These are phyloP conservation scores for Andrena cerasifolii DNA, from an alignment of 1,140 invertebrate genomes.

Conservation along the genomic window DNA sequence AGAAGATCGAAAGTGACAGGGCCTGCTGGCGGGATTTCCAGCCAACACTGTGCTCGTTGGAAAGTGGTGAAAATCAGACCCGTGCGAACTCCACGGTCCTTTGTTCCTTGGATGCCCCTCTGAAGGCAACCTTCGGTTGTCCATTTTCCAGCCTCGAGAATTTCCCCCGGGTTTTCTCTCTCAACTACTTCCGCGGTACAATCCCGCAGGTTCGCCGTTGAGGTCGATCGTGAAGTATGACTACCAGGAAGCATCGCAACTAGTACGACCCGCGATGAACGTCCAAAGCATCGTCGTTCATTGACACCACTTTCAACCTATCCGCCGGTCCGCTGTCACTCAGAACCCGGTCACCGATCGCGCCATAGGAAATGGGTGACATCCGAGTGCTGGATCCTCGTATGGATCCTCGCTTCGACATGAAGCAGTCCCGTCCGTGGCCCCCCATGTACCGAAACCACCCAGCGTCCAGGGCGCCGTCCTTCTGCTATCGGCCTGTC, in stretches of 20 bases:
- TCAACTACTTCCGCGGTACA: not conserved
- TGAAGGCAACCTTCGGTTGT: not conserved
- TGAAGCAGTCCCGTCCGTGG: slow-evolving; percentile 81
- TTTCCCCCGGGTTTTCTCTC: not conserved
- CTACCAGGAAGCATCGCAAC: not conserved
- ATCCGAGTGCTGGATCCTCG: slow-evolving; percentile 78
- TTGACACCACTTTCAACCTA: slow-evolving; percentile 31
- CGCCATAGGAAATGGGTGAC: slow-evolving; percentile 72
- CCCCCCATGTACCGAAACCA: slow-evolving; percentile 84
- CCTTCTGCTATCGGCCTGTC: slow-evolving; percentile 85
- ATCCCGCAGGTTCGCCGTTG: too few species aligned
- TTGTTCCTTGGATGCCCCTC: slow-evolving; percentile 19
- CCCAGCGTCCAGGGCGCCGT: slow-evolving; percentile 77
- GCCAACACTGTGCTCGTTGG: slow-evolving; percentile 40
- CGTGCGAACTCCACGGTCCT: slow-evolving; percentile 16
- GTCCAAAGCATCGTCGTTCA: not conserved
- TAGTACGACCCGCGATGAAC: slow-evolving; percentile 5
- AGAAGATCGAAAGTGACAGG: slow-evolving; percentile 37
- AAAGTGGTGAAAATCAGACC: slow-evolving; percentile 67
- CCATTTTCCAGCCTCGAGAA: not conserved
- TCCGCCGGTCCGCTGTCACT: not conserved
- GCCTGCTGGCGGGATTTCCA: not conserved
- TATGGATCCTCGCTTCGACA: slow-evolving; percentile 77
- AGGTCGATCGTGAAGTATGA: not conserved
- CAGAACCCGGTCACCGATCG: slow-evolving; percentile 11